Base-by-base conservation (phyloP, 1,140 invertebrate genomes). In the Teleogryllus occipitalis region DNA sequence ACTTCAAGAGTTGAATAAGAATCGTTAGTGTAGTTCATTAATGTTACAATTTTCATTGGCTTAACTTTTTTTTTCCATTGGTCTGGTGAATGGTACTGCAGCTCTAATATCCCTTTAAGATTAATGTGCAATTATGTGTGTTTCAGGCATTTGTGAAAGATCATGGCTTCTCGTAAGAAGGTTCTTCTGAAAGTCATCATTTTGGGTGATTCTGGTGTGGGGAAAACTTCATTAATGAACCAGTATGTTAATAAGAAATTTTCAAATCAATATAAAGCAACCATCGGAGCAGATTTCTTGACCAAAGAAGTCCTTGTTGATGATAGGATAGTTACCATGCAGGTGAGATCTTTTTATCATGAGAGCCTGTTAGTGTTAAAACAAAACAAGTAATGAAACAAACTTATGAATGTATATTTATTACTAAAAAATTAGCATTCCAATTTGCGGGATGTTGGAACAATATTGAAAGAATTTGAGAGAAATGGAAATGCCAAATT, bases 231-330 rank as follows among this genome's bases (percentile, higher is more conserved):
- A n/a, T 89, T 99, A 8, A 99, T 99, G 98, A 99, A 99, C 88
- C 98, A 99, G 88, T 99, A 98, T 92, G 98, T 99, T 80, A 99
- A 98, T 89, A 98, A 98, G 86, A 98, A 99, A 88, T 99, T 99
- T 89, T 98, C 96, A 83, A 99, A 99, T 88, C 98, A 99, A 88
- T 99, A 99, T 88, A 99, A 99, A 89, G 98, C 98, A 76, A 99
- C 98, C 80, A 99, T 99, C 88, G 98, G 98, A 81, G 98, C 98
- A 81, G 98, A 99, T 90, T 99, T 99, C 88, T 91, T 99, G 82
- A 99, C 98, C 82, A 99, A 99, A 89, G 98, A 99, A 89, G 95
- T 99, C 75, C 96, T 97, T 88, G 97, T 99, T 21, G 98, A 99
- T 87, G 98, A 99, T 88, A 92, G 96, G 85, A 93, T 98, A 84